These are phyloP conservation scores for Sminthopsis crassicaudata DNA, from an alignment of 2,113 vertebrate species.

Conservation along the genomic window DNA sequence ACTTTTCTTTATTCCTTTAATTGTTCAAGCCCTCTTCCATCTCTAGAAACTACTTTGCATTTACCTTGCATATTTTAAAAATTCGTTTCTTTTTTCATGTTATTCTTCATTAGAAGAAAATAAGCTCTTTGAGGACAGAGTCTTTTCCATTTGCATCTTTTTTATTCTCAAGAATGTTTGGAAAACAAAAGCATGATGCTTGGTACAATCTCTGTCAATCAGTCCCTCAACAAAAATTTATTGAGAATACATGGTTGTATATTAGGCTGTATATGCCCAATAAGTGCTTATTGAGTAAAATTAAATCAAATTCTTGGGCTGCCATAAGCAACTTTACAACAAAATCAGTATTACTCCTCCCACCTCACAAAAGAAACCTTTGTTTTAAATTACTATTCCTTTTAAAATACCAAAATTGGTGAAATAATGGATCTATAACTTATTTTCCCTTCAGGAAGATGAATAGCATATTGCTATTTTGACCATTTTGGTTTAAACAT, in stretches of 20 bases:
- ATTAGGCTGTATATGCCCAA: not conserved
- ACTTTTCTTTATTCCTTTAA: not conserved
- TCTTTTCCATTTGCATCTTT: not conserved
- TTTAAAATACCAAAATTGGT: not conserved
- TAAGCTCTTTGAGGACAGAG: not conserved
- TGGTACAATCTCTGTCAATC: not conserved
- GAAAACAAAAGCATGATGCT: not conserved
- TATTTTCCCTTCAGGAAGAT: not conserved
- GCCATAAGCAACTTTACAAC: not conserved
- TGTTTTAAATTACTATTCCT: not conserved
- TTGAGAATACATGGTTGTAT: not conserved
- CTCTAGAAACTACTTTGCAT: not conserved
- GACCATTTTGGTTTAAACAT: not conserved
- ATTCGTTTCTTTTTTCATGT: not conserved
- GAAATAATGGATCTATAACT: not conserved
- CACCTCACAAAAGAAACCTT: not conserved
- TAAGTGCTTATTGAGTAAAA: not conserved
- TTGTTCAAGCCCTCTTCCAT: not conserved
- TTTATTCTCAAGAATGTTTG: not conserved
- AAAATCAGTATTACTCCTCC: not conserved
- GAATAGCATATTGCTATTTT: not conserved
- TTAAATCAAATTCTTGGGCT: not conserved
- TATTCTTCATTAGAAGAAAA: not conserved
- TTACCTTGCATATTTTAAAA: not conserved
- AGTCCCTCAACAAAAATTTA: not conserved